These are phyloP conservation scores for Oncopodura yosiiana DNA, from an alignment of 1,140 invertebrate species.

Conservation along the genomic window DNA sequence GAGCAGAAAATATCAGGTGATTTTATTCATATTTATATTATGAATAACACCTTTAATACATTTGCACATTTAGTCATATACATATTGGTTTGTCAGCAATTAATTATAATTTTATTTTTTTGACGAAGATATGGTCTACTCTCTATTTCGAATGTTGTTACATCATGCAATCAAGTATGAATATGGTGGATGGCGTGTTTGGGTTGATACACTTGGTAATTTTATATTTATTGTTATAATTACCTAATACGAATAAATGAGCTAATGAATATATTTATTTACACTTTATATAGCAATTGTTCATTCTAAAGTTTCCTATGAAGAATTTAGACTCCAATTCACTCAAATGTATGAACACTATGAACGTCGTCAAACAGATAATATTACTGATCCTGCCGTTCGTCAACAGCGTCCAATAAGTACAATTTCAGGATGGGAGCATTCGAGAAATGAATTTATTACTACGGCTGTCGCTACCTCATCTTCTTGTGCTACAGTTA, in stretches of 20 bases:
- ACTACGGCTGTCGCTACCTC: constrained; percentile 40
- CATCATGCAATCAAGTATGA: constrained; percentile 99
- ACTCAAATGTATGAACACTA: constrained; percentile 97
- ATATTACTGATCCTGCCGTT: constrained; percentile 86
- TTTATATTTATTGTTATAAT: too few relatives aligned
- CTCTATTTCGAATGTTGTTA: constrained; percentile 89
- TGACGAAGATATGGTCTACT: constrained; percentile 99
- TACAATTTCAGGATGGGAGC: constrained; percentile 90
- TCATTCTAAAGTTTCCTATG: constrained; percentile 96
- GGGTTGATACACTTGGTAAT: constrained; percentile 99
- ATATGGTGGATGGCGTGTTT: constrained; percentile 99
- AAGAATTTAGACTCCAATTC: constrained; percentile 92
- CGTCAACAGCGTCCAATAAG: constrained; percentile 84
- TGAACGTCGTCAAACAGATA: constrained; percentile 81
- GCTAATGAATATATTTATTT: too few relatives aligned
- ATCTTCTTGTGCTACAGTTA: constrained; percentile 47
- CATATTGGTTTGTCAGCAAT: too few relatives aligned
- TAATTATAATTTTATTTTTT: too few relatives aligned
- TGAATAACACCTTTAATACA: too few relatives aligned
- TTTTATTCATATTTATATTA: too few relatives aligned
- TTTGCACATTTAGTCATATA: too few relatives aligned
- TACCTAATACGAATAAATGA: too few relatives aligned
- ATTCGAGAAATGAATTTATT: constrained; percentile 39
- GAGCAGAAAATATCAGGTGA: constrained; percentile 92
- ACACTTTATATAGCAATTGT: too few relatives aligned